These are phyloP conservation scores for Oceanodroma tethys DNA, from an alignment of 2,113 vertebrate species.

Conservation along the genomic window DNA sequence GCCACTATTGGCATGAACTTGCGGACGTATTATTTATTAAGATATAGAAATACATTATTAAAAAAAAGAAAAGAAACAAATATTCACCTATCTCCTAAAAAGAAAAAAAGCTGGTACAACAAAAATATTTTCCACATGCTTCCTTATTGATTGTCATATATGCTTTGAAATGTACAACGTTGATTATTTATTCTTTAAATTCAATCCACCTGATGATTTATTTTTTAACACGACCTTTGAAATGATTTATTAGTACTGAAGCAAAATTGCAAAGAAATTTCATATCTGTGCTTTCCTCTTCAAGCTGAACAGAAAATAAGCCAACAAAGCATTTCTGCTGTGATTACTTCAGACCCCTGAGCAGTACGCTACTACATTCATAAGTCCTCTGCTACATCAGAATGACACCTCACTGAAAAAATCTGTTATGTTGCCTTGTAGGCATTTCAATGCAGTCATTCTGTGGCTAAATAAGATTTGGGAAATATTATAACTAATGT, in stretches of 20 bases:
- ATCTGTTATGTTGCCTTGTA: background rate
- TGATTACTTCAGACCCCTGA: constrained; percentile 14
- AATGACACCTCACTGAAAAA: background rate
- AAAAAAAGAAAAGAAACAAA: background rate
- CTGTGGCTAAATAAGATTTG: background rate
- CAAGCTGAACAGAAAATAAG: constrained; percentile 30
- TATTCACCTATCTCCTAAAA: background rate
- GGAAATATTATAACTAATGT: background rate
- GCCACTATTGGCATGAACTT: background rate
- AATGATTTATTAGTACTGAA: constrained; percentile 34
- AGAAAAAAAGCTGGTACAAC: background rate
- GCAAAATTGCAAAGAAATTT: constrained; percentile 32
- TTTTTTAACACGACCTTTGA: constrained; percentile 3
- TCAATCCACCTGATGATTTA: background rate
- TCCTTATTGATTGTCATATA: background rate
- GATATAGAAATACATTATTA: background rate
- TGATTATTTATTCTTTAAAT: background rate
- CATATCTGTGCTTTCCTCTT: background rate
- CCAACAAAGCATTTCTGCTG: constrained; percentile 19
- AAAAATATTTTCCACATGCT: background rate
- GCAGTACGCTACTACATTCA: background rate
- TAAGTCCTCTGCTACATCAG: background rate
- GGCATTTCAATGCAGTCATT: background rate
- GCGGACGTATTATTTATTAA: background rate
- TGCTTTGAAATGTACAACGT: background rate